Base-by-base conservation (phyloP, 2,113 vertebrate genomes). In the Pithys albifrons region DNA sequence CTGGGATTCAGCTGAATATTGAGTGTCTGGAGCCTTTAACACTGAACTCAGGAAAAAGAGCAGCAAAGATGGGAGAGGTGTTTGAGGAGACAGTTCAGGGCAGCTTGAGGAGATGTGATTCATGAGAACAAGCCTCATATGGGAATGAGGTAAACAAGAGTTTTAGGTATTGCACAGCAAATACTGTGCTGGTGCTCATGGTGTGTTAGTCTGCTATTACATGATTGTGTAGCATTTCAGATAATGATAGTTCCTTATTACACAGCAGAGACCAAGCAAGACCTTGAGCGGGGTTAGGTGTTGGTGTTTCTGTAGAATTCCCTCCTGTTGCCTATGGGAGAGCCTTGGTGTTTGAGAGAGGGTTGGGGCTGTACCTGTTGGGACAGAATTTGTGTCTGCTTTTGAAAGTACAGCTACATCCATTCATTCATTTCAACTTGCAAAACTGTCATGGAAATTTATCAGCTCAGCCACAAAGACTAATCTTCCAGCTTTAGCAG, bases 401-500 rank as follows among this genome's bases (percentile, higher is more conserved):
- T 95, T 83, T 75, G 74, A 78, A 94, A 92, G 28, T 37, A 27
- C 41, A 55, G 77, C 79, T 91, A 25, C 70, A 23, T 72, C 45
- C 91, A 28, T 82, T 79, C 85, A 62, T 85, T 89, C 71, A 81
- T 91, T 82, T 62, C 74, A 65, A 48, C 80, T 82, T 88, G 57
- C 84, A 72, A 43, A 91, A 81, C 49, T 57, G 46, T 45, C 88
- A 54, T 43, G 87, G 93, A 95, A 96, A 86, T 93, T 92, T 93
- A 96, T 94, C 96, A 89, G 91, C 62, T 66, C 4, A 66, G 69
- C 83, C 84, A 91, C 91, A 90, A 93, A 95, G 89, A 92, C 78
- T 97, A 90, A 97, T 97, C 93, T 95, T 83, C 67, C 61, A 88
- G 86, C 72, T 85, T 96, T 90, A 96, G 88, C 87, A 91, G 91